Evolutionary conservation across 2,797 vertebrate genomes (phyloP).

Genomic region (Natrix natrix): DNA sequence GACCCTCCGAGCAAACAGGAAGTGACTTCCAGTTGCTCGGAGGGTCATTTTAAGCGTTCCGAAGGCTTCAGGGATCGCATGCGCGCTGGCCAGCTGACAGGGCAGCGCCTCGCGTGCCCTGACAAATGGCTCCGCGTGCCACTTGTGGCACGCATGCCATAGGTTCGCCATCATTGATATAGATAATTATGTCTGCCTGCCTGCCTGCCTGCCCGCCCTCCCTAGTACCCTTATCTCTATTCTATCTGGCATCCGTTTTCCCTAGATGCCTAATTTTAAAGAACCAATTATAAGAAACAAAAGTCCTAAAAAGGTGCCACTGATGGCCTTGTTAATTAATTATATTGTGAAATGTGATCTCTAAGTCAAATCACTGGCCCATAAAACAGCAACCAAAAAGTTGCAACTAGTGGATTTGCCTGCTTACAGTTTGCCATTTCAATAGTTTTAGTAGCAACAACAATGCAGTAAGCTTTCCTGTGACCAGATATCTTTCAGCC

Average conservation of each 20-base stretch:
- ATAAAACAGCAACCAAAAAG: not conserved
- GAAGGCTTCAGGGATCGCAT: too few relatives aligned
- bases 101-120: too few relatives aligned
- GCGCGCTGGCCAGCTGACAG: too few relatives aligned
- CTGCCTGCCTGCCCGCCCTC: not conserved
- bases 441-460: not conserved
- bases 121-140: too few relatives aligned
- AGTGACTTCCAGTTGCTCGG: too few relatives aligned
- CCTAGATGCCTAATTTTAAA: not conserved
- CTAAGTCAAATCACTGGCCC: not conserved
- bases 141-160: too few relatives aligned
- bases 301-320: not conserved
- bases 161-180: too few relatives aligned
- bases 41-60: too few relatives aligned
- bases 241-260: not conserved
- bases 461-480: not conserved
- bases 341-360: not conserved
- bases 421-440: not conserved
- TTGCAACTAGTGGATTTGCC: not conserved
- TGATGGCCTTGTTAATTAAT: not conserved
- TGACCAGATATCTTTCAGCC: too few relatives aligned
- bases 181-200: not conserved
- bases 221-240: not conserved
- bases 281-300: not conserved
- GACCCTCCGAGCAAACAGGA: too few relatives aligned